Conservation (phyloP, 2,113 vertebrate species). For the Butorides virescens region DNA sequence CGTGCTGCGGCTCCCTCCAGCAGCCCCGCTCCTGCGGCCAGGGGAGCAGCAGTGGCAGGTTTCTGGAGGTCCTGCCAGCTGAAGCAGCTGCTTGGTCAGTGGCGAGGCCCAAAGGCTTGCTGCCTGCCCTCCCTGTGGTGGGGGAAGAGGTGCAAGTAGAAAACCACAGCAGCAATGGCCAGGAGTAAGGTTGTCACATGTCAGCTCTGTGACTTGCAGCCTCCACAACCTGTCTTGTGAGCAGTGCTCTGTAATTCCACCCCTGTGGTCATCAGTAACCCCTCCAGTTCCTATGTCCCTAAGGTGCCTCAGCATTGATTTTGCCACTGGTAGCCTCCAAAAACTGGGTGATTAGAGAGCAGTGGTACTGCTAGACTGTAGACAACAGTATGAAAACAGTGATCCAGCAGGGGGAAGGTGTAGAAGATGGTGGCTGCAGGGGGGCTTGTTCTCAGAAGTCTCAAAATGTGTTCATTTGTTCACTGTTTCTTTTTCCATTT, state of each 20-base stretch:
- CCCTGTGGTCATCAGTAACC: not conserved
- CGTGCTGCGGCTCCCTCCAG: not conserved
- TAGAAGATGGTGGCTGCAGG: not conserved
- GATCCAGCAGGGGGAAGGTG: not conserved
- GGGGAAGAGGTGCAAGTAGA: not conserved
- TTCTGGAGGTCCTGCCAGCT: not conserved
- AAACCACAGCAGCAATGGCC: not conserved
- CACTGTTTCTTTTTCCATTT: not conserved
- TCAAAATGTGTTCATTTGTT: not conserved
- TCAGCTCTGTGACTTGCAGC: not conserved
- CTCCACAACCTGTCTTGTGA: accelerated
- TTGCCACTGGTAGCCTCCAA: not conserved
- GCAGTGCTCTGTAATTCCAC: not conserved
- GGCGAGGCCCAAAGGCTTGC: not conserved
- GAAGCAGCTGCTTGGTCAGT: not conserved
- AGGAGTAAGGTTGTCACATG: not conserved
- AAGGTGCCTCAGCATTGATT: not conserved
- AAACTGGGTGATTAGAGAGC: not conserved
- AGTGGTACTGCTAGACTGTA: not conserved
- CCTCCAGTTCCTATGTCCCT: too few species aligned
- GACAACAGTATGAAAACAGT: not conserved
- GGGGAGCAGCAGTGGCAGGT: not conserved
- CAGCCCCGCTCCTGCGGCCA: not conserved
- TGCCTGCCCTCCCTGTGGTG: not conserved
- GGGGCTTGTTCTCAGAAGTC: not conserved